Percentiles rank a stretch among this genome's conserved stretches.
Conservation (phyloP, 2,797 vertebrate genomes). For the Atherinosoma microstoma region DNA sequence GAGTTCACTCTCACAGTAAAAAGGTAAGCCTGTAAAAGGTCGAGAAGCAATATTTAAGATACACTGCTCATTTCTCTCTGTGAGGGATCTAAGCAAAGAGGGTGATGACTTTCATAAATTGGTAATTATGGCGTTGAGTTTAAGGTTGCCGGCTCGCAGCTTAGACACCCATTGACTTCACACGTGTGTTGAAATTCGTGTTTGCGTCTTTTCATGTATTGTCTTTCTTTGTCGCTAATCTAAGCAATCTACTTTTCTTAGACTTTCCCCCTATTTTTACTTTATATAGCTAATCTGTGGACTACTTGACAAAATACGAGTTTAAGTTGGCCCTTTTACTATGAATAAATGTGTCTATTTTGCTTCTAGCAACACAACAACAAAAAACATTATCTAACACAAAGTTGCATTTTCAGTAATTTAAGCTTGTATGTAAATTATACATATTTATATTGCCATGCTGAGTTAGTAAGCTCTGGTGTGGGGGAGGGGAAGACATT, state of each 20-base stretch:
- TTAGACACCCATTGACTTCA: conserved; percentile 63
- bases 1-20: conserved; percentile 76
- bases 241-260: conserved; percentile 34
- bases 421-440: conserved; percentile 32
- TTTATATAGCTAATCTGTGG: neutral
- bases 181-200: conserved; percentile 74
- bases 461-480: conserved; percentile 63
- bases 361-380: neutral
- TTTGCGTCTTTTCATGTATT: conserved; percentile 26
- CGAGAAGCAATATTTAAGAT: conserved; percentile 8
- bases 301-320: conserved; percentile 34
- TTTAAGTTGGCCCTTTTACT: conserved; percentile 19
- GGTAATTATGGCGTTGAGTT: conserved; percentile 56
- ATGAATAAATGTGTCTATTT: neutral
- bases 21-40: conserved; percentile 71
- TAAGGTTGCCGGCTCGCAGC: conserved; percentile 62
- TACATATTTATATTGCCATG: conserved; percentile 55
- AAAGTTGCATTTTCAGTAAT: conserved; percentile 18
- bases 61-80: conserved; percentile 26
- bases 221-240: neutral
- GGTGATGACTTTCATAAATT: conserved; percentile 50
- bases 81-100: conserved; percentile 11
- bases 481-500: conserved; percentile 70
- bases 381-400: neutral
- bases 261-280: neutral